Evolutionary conservation across 2,888 invertebrate genomes (phyloP).

Genomic region (Lasius platythorax): DNA sequence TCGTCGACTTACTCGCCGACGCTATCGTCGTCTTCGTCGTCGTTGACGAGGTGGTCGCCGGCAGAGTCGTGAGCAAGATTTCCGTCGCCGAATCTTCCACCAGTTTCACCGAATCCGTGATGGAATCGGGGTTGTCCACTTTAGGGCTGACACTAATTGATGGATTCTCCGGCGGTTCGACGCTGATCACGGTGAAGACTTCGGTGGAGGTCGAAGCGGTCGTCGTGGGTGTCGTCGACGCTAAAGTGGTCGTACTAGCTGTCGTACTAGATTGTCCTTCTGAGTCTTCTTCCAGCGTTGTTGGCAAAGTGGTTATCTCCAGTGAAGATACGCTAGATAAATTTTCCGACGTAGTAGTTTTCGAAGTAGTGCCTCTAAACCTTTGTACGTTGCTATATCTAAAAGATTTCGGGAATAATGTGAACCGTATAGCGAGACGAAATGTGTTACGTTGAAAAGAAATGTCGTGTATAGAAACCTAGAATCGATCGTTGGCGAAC

Average conservation of each 20-base stretch:
- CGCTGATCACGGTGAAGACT: conserved; percentile 33
- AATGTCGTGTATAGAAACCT: conserved; percentile 72
- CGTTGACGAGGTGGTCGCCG: conserved; percentile 59
- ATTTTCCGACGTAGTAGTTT: conserved; percentile 35
- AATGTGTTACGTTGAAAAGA: background rate
- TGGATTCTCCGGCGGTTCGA: conserved; percentile 27
- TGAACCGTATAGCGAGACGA: background rate
- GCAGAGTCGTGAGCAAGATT: conserved; percentile 78
- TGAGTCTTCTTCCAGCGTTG: background rate
- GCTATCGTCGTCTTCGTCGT: conserved; percentile 70
- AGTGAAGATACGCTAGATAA: background rate
- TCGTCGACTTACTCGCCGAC: conserved; percentile 59
- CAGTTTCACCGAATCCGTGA: conserved; percentile 71
- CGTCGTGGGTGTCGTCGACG: background rate
- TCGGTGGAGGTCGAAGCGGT: conserved; percentile 42
- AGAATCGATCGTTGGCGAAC: conserved; percentile 76
- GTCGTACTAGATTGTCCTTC: conserved; percentile 3
- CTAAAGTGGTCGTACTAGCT: background rate
- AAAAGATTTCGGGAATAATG: background rate
- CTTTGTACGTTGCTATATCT: conserved; percentile 86
- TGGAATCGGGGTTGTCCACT: background rate
- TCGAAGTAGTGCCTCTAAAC: conserved; percentile 82
- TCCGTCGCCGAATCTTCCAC: conserved; percentile 82
- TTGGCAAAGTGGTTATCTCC: conserved; percentile 9
- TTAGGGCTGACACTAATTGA: conserved; percentile 14